Conservation (phyloP, 1,140 invertebrate genomes). For the Globodera ellingtonae region DNA sequence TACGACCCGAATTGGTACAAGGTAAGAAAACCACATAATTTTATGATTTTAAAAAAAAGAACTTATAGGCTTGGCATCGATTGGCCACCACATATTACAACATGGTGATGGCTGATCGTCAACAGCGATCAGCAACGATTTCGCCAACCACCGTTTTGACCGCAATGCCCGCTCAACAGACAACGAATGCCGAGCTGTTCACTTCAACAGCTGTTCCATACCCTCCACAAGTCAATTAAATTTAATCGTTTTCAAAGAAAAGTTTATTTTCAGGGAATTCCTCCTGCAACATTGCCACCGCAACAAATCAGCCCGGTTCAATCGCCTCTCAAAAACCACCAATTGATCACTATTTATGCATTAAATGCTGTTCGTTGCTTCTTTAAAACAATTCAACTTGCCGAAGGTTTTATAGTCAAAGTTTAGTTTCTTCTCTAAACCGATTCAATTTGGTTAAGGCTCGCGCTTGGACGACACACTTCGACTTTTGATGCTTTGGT, state of each 20-base stretch:
- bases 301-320: slow-evolving; percentile 17
- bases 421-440: not conserved
- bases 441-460: slow-evolving; percentile 70
- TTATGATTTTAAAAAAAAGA: not conserved
- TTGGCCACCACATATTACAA: slow-evolving; percentile 98
- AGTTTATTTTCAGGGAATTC: not conserved
- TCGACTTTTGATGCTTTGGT: slow-evolving; percentile 87
- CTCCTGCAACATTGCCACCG: slow-evolving; percentile 25
- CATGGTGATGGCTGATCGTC: slow-evolving; percentile 72
- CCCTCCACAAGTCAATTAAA: not conserved
- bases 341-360: slow-evolving; percentile 72
- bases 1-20: slow-evolving; percentile 77
- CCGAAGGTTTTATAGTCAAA: slow-evolving; percentile 45
- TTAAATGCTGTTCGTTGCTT: slow-evolving; percentile 93
- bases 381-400: slow-evolving; percentile 87
- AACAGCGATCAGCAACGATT: slow-evolving; percentile 24
- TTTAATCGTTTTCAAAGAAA: not conserved
- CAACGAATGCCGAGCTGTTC: not conserved
- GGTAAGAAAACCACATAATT: slow-evolving; percentile 52
- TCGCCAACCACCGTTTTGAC: slow-evolving; percentile 9
- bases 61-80: slow-evolving; percentile 87
- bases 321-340: slow-evolving; percentile 32
- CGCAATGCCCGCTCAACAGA: not conserved
- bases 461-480: slow-evolving; percentile 97
- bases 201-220: slow-evolving; percentile 10